phyloP scores from a whole-genome alignment of 2,888 invertebrate genomes.

The Brenthis hecate region DNA sequence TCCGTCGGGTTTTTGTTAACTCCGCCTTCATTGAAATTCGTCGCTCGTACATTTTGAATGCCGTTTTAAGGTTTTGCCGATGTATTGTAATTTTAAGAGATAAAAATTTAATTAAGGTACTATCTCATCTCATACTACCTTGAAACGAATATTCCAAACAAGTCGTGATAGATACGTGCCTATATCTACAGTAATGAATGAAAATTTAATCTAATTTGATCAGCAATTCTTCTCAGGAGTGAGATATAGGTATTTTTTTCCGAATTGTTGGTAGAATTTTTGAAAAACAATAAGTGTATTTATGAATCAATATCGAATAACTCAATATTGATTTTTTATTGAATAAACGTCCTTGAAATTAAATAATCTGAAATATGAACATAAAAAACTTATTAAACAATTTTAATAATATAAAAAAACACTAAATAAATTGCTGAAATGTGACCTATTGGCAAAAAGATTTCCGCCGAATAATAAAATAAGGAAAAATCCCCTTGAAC shows the following conservation, averaged over 20 bases:
- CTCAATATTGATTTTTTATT: no score
- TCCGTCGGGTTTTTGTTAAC: conserved; percentile 32
- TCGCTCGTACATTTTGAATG: conserved; percentile 24
- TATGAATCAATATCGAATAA: no score
- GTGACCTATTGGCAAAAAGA: conserved; percentile 43
- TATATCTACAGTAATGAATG: no score
- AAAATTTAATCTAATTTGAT: no score
- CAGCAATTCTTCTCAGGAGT: no score
- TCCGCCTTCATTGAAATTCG: conserved; percentile 32
- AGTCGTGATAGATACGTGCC: no score
- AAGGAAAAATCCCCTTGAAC: conserved; percentile 41
- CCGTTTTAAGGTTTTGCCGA: conserved; percentile 11
- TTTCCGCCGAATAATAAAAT: conserved; percentile 37
- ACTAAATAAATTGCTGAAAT: conserved; percentile 32
- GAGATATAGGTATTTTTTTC: no score
- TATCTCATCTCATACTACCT: neutral
- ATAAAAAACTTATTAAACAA: neutral
- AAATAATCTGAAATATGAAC: no score
- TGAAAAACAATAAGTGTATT: no score
- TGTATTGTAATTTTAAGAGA: conserved; percentile 18
- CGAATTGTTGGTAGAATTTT: no score
- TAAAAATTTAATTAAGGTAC: conserved; percentile 16
- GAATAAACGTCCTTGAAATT: no score
- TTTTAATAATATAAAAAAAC: conserved; percentile 27
- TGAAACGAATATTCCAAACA: no score